phyloP scores from a whole-genome alignment of 2,888 invertebrate species.

The Eudasyphora cyanicolor region DNA sequence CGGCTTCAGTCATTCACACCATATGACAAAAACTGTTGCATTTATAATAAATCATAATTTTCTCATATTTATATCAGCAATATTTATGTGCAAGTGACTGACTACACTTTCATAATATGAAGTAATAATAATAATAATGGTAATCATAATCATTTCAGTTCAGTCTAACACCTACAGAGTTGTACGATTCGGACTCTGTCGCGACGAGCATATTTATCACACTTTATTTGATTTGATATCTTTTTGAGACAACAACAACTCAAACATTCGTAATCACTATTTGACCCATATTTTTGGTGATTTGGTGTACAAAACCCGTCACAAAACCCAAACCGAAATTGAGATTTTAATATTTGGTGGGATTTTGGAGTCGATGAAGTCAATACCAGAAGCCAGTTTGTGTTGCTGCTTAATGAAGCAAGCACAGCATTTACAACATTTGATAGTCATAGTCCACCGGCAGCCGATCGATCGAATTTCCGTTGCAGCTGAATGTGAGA shows the following conservation, averaged over 20 bases:
- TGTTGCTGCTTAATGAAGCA: conserved; percentile 51
- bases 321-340: not conserved
- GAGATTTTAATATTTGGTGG: not conserved
- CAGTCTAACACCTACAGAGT: conserved; percentile 60
- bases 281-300: conserved; percentile 56
- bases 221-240: conserved; percentile 21
- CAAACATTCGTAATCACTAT: conserved; percentile 50
- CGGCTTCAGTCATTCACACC: not conserved
- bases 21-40: conserved; percentile 43
- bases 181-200: no score
- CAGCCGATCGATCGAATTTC: not conserved
- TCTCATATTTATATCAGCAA: not conserved
- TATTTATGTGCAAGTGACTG: not conserved
- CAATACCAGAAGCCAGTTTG: conserved; percentile 60
- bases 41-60: conserved; percentile 61
- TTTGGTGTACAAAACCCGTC: not conserved
- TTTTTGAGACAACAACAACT: not conserved
- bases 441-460: not conserved
- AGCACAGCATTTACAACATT: no score
- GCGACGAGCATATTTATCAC: conserved; percentile 23
- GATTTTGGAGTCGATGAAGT: not conserved
- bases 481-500: conserved; percentile 24
- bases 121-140: conserved; percentile 24
- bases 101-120: not conserved
- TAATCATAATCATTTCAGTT: conserved; percentile 46